These are phyloP conservation scores for Hoplodrina ambigua DNA, from an alignment of 2,888 invertebrate genomes.

Conservation along the genomic window DNA sequence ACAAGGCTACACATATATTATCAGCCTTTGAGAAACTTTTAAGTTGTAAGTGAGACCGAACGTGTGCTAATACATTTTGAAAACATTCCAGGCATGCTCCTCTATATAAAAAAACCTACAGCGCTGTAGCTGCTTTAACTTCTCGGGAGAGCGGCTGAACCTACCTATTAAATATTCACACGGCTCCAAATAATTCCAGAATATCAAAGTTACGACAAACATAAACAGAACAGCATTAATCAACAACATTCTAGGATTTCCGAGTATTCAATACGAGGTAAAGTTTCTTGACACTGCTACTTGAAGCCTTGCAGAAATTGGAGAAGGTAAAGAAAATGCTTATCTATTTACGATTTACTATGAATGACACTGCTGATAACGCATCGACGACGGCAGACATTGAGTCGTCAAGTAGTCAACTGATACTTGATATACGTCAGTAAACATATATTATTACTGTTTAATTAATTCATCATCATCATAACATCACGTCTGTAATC, in stretches of 20 bases:
- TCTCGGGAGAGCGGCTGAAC: too few relatives aligned
- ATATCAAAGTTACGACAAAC: background rate
- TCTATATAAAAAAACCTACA: too few relatives aligned
- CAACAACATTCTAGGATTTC: slow-evolving; percentile 20
- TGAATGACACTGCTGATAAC: slow-evolving; percentile 48
- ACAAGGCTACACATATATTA: too few relatives aligned
- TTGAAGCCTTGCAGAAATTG: slow-evolving; percentile 38
- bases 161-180: background rate
- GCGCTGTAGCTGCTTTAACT: too few relatives aligned
- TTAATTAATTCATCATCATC: too few relatives aligned
- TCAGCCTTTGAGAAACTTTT: too few relatives aligned
- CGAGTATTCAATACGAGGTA: slow-evolving; percentile 19
- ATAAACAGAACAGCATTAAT: background rate
- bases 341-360: slow-evolving; percentile 38
- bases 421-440: slow-evolving; percentile 14
- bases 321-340: slow-evolving; percentile 30
- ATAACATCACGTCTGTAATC: too few relatives aligned
- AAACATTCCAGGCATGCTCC: too few relatives aligned
- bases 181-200: background rate
- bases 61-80: too few relatives aligned
- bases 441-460: background rate
- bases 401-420: slow-evolving; percentile 37
- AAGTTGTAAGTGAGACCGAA: too few relatives aligned
- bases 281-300: slow-evolving; percentile 40
- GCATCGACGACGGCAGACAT: slow-evolving; percentile 38